phyloP scores from a whole-genome alignment of 2,888 invertebrate species.

The Azorinus chamasolen region DNA sequence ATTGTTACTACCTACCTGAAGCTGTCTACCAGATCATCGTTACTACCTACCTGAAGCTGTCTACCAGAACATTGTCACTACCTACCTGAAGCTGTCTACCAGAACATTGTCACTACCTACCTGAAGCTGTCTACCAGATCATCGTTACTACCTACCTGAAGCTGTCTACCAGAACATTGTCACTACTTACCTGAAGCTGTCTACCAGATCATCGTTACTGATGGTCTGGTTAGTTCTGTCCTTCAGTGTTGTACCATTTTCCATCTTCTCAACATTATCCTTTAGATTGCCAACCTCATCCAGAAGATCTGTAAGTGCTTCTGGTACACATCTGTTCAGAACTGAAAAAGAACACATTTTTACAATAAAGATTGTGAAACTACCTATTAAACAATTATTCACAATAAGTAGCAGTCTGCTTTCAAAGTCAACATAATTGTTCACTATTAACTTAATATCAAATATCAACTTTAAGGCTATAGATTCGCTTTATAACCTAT shows the following conservation, averaged over 20 bases:
- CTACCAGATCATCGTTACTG: constrained; percentile 79
- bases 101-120: too few species aligned
- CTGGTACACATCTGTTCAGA: constrained; percentile 88
- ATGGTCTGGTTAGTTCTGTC: constrained; percentile 68
- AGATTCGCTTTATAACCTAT: too few species aligned
- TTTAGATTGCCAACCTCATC: constrained; percentile 62
- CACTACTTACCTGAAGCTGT: constrained; percentile 56
- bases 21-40: constrained; percentile 73
- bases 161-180: too few species aligned
- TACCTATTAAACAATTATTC: too few species aligned
- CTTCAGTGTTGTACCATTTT: constrained; percentile 41
- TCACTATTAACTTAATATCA: too few species aligned
- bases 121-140: too few species aligned
- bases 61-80: constrained; percentile 75
- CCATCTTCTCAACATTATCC: constrained; percentile 60
- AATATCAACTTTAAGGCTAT: too few species aligned
- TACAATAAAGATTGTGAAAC: too few species aligned
- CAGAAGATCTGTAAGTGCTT: constrained; percentile 57
- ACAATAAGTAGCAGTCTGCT: too few species aligned
- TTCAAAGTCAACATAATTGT: too few species aligned
- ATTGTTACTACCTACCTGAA: constrained; percentile 61
- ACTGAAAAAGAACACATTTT: constrained; percentile 1
- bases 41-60: constrained; percentile 72
- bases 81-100: too few species aligned
- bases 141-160: too few species aligned